phyloP scores from a whole-genome alignment of 2,888 invertebrate genomes.

The Thymelicus lineola region DNA sequence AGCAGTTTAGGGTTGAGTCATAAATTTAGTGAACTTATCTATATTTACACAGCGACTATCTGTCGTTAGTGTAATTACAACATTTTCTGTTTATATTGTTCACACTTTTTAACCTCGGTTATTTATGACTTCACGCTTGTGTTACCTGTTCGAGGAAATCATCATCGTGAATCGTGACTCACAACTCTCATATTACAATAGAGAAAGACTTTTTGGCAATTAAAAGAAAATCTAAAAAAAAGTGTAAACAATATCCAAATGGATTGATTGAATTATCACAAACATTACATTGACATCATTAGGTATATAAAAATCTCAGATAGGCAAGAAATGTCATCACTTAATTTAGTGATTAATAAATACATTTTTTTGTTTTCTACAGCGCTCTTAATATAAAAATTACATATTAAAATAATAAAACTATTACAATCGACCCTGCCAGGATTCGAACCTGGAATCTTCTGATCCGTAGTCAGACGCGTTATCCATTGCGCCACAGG shows the following conservation, averaged over 20 bases:
- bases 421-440: conserved; percentile 77
- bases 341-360: too few relatives aligned
- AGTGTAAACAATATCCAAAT: too few relatives aligned
- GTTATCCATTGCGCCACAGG: conserved; percentile 89
- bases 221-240: too few relatives aligned
- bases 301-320: too few relatives aligned
- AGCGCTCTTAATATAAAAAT: too few relatives aligned
- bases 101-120: conserved; percentile 46
- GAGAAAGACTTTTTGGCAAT: neutral
- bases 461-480: conserved; percentile 90
- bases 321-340: too few relatives aligned
- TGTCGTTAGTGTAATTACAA: conserved; percentile 67
- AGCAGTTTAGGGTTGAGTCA: conserved; percentile 44
- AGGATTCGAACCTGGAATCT: conserved; percentile 88
- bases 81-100: conserved; percentile 58
- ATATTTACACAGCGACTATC: conserved; percentile 67
- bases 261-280: too few relatives aligned
- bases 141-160: conserved; percentile 15
- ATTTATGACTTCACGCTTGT: conserved; percentile 50
- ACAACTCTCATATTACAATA: neutral
- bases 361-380: too few relatives aligned
- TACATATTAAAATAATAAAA: too few relatives aligned
- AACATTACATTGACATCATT: too few relatives aligned
- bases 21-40: conserved; percentile 74
- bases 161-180: neutral